These are phyloP conservation scores for Toxotes lorentzi DNA, from an alignment of 2,797 vertebrate genomes.

Conservation along the genomic window DNA sequence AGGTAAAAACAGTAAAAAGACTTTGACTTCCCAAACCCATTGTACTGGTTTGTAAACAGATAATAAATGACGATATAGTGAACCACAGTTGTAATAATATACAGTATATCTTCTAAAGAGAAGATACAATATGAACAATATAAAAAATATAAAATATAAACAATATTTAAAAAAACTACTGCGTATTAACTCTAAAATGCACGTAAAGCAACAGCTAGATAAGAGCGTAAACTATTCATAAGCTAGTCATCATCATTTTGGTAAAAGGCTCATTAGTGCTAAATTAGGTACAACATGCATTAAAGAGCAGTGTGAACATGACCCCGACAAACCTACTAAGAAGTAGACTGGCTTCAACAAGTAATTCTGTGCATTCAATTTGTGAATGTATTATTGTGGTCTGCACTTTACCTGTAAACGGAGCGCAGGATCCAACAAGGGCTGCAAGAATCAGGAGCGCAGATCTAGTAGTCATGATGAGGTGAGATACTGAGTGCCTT, in stretches of 20 bases:
- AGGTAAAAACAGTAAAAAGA: background rate
- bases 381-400: background rate
- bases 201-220: background rate
- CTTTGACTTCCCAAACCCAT: background rate
- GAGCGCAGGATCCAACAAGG: constrained; percentile 45
- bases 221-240: background rate
- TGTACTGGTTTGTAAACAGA: background rate
- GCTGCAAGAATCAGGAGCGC: constrained; percentile 51
- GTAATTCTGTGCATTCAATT: background rate
- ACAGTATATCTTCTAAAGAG: background rate
- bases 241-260: background rate
- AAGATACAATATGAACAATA: too few species aligned
- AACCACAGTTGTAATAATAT: too few species aligned
- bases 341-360: background rate
- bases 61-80: too few species aligned
- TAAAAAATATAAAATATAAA: too few species aligned
- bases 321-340: background rate
- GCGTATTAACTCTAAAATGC: too few species aligned
- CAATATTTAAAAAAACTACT: too few species aligned
- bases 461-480: constrained; percentile 64
- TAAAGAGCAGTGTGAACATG: background rate
- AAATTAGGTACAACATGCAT: background rate
- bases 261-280: background rate
- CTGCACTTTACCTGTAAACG: constrained; percentile 62
- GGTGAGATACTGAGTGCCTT: constrained; percentile 29